Conservation (phyloP, 2,113 vertebrate species). For the Paramormyrops kingsleyae region DNA sequence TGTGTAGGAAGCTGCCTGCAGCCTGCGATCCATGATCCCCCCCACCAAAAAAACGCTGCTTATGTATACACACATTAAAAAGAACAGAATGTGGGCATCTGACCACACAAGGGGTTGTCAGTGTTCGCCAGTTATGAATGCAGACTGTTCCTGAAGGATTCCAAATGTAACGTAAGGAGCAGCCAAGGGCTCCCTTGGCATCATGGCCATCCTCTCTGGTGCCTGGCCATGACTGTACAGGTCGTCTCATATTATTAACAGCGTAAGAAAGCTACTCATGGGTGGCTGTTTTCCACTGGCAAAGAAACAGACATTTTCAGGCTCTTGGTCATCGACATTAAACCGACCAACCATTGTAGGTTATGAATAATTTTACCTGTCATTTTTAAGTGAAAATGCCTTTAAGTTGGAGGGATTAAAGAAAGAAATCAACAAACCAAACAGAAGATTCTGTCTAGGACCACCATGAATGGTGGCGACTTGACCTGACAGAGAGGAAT, state of each 20-base stretch:
- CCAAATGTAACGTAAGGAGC: not conserved
- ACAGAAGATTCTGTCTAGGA: not conserved
- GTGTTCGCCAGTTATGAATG: not conserved
- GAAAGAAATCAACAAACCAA: not conserved
- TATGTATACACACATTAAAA: not conserved
- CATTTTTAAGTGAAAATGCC: not conserved
- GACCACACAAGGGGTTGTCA: not conserved
- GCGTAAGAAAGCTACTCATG: not conserved
- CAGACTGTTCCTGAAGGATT: not conserved
- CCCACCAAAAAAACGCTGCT: not conserved
- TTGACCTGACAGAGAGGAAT: not conserved
- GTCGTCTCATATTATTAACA: not conserved
- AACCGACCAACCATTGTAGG: not conserved
- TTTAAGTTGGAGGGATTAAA: not conserved
- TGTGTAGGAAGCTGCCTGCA: not conserved
- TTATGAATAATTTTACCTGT: not conserved
- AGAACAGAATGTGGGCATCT: not conserved
- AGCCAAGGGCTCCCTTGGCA: not conserved
- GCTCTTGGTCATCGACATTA: not conserved
- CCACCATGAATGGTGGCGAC: not conserved
- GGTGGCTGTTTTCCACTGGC: slow-evolving; percentile 2
- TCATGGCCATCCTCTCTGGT: not conserved
- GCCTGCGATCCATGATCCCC: not conserved
- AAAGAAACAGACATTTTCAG: not conserved
- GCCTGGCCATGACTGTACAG: not conserved